phyloP scores from a whole-genome alignment of 2,113 vertebrate genomes.

The Patagioenas fasciata region DNA sequence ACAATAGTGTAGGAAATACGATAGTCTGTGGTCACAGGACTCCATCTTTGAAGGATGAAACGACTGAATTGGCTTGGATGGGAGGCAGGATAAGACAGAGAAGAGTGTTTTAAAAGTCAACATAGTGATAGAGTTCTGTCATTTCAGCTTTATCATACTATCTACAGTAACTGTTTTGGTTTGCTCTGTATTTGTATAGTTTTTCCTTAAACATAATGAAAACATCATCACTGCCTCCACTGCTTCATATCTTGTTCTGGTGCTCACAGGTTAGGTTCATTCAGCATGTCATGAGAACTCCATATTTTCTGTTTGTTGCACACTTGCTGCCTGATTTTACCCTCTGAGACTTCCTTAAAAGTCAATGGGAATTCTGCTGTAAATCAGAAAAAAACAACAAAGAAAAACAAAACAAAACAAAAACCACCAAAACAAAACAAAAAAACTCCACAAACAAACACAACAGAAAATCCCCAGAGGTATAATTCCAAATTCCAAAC shows the following conservation, averaged over 20 bases:
- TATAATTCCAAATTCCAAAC: background rate
- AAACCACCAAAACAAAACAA: too few relatives aligned
- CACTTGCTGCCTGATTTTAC: background rate
- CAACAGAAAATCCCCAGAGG: too few relatives aligned
- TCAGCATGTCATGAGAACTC: background rate
- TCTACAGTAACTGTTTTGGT: background rate
- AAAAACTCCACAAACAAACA: too few relatives aligned
- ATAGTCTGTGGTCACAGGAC: background rate
- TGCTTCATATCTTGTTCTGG: background rate
- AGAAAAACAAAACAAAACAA: too few relatives aligned
- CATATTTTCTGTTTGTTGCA: background rate
- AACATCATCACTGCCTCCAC: background rate
- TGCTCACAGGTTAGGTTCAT: background rate
- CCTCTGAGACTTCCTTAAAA: background rate
- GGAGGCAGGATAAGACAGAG: background rate
- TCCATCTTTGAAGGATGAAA: background rate
- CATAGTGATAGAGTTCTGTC: background rate
- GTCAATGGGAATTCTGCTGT: background rate
- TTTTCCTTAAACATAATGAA: background rate
- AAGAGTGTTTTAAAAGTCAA: background rate
- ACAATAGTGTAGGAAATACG: background rate
- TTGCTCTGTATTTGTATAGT: background rate
- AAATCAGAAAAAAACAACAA: background rate
- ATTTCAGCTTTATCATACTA: background rate
- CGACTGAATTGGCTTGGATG: background rate